These are phyloP conservation scores for Linepithema humile DNA, from an alignment of 1,140 invertebrate genomes.

Conservation along the genomic window DNA sequence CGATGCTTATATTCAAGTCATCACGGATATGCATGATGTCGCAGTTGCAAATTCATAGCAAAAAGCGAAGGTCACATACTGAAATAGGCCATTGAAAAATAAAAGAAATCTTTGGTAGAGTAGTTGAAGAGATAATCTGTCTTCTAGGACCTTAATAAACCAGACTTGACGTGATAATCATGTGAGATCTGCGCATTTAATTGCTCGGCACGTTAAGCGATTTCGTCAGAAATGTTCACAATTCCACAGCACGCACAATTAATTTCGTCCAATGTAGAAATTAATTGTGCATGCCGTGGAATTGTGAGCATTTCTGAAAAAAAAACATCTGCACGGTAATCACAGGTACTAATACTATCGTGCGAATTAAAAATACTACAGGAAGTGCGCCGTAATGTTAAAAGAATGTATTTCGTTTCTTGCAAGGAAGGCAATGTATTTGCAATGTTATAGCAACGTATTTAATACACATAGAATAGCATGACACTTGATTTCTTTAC, in stretches of 20 bases:
- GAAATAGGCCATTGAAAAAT: conserved; percentile 35
- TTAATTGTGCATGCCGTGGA: conserved; percentile 2
- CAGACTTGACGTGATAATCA: conserved; percentile 32
- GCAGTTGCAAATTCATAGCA: not conserved
- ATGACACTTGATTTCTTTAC: not conserved
- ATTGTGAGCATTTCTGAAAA: not conserved
- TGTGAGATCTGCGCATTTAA: not conserved
- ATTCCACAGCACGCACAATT: not conserved
- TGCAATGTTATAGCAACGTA: not conserved
- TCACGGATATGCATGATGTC: not conserved
- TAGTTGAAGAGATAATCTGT: conserved; percentile 15
- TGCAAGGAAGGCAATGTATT: not conserved
- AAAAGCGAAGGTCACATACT: not conserved
- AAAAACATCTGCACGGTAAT: not conserved
- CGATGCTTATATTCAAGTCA: not conserved
- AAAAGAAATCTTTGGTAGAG: conserved; percentile 12
- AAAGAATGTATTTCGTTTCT: not conserved
- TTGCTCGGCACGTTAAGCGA: conserved; percentile 37
- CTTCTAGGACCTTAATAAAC: conserved; percentile 27
- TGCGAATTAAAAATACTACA: not conserved
- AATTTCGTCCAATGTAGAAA: conserved; percentile 37
- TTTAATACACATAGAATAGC: not conserved
- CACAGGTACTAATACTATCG: not conserved
- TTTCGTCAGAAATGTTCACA: not conserved
- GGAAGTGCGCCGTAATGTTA: not conserved